Evolutionary conservation across 2,888 invertebrate genomes (phyloP), one percentile per base, ranked within the genome.

Genomic region (Ommatoiulus sabulosus): DNA sequence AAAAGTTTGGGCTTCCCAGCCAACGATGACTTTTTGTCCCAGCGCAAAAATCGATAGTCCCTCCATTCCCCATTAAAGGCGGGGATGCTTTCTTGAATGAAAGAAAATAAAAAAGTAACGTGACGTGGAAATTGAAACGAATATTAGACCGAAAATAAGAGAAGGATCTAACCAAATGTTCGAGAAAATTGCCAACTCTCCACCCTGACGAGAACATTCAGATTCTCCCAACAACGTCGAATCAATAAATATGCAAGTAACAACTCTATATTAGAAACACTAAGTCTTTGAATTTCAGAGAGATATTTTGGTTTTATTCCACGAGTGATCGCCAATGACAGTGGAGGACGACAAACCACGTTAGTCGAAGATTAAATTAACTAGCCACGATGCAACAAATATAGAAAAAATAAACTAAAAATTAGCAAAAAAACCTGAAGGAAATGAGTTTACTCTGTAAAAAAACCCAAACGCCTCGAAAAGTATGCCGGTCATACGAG

Each of bases 51-150:
- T 86, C 86, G 12, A 86, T 86, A 86, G 12, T 44, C 35, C 80
- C 80, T 80, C 80, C 44, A 86, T 44, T 86, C 86, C 10, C 86
- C 46, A 86, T 86, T 86, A 48, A 86, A 17, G 7, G 48, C 24
- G 44, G 46, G 46, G 86, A 48, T 48, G 86, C 80, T 80, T 80
- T 80, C 80, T 12, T 12, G 24, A 80, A 80, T 35, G 80, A 80
- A 80, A 80, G 80, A 80, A 35, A 80, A 80, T 80, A 80, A 80
- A 80, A 80, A 80, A 35, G 80, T 80, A 80, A 80, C 80, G 80
- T 80, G 80, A 80, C 24, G 80, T 35, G 80, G 10, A 80, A 80
- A 80, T 35, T 80, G 80, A 80, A 80, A 80, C 80, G 35, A 80
- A 80, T 80, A 80, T 80, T 80, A 80, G 80, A 80, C 80, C 80